These are phyloP conservation scores for Chrosomus eos DNA, from an alignment of 2,797 vertebrate genomes.

Conservation along the genomic window DNA sequence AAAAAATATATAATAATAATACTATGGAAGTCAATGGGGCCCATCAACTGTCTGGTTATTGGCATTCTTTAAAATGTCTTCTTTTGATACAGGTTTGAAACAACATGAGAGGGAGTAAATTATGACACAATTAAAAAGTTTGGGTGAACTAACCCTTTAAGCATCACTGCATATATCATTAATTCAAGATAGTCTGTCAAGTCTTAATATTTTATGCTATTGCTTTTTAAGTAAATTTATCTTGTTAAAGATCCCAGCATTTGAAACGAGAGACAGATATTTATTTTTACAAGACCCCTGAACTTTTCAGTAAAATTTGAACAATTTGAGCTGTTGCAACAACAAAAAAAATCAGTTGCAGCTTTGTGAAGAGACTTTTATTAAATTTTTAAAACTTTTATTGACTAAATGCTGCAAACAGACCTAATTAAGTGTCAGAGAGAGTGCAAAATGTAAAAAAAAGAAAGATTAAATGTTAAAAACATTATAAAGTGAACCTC, in stretches of 20 bases:
- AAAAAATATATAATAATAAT: too few species aligned
- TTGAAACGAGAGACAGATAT: background rate
- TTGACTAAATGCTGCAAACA: background rate
- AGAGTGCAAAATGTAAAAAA: background rate
- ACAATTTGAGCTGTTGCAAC: background rate
- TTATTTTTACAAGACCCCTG: background rate
- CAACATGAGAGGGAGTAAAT: background rate
- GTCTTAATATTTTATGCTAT: background rate
- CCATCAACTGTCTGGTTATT: too few species aligned
- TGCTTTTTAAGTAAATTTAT: background rate
- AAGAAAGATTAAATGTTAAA: background rate
- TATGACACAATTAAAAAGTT: accelerated
- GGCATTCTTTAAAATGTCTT: background rate
- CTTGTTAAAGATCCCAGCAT: background rate
- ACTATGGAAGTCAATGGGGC: too few species aligned
- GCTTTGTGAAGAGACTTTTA: background rate
- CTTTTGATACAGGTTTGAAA: too few species aligned
- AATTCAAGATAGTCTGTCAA: background rate
- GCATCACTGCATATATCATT: background rate
- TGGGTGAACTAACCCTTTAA: background rate
- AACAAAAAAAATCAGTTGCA: background rate
- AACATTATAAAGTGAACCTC: background rate
- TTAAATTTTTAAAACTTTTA: background rate
- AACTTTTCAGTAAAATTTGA: background rate
- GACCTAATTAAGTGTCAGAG: background rate